Base-by-base conservation (phyloP, 2,888 invertebrate species). In the Ectemnius continuus region DNA sequence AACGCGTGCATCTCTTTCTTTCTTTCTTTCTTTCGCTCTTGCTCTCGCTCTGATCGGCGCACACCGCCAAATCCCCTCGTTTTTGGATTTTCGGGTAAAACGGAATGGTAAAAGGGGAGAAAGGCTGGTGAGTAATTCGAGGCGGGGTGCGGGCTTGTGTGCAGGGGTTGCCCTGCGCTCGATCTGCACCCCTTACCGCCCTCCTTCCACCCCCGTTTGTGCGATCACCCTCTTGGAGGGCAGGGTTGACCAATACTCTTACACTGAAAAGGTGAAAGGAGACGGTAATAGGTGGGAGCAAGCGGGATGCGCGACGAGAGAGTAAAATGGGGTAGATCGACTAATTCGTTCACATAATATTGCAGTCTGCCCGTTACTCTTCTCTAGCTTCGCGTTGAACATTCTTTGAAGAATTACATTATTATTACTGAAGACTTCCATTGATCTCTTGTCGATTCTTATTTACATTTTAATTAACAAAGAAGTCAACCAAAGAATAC, bases 1-100 rank as follows among this genome's bases (percentile, higher is more conserved):
- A 79, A 84, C 74, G 68, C 70, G 76, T 60, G 60, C 73, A 13
- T 5, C 52, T 16, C 73, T 82, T 68, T 80, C 76, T 79, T 80
- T 77, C 36, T 36, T n/a, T 16, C 73, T 82, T 68, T 80, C 76
- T 79, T 80, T 77, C 36, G 4, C 52, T 16, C 73, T 82, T 68
- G 79, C 76, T 79, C 79, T 77, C 36, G 4, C 36, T 36, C 36
- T 6, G 6, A 1, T 36, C 73, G 81, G 79, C 82, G 79, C 80
- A 79, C 81, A 81, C 83, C 84, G 82, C 84, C 85, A 83, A 87
- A 88, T 88, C 85, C 88, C 87, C 87, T 87, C 78, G 83, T 87
- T 88, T 88, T 87, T 85, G 86, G 87, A 86, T 87, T 88, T 88
- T 87, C 80, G 85, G 84, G 84, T 81, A 79, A 86, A 86, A 82